A percentile compares a stretch with the other conserved stretches of the same genome.
phyloP scores from a whole-genome alignment of 2,888 invertebrate species.

The Tricholauxania praeusta region DNA sequence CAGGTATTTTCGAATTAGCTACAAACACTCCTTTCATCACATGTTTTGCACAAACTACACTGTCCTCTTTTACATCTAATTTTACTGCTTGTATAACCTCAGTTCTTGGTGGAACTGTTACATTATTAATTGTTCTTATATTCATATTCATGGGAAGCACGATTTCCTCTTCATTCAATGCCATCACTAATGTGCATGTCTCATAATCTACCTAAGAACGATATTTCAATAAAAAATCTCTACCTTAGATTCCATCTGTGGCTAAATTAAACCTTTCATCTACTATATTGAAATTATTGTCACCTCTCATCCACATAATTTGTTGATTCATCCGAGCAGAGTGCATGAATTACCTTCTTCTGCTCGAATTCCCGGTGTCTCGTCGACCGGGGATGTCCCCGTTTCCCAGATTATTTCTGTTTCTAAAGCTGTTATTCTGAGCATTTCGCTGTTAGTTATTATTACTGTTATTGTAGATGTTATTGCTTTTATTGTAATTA shows the following conservation, averaged over 20 bases:
- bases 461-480: too few relatives aligned
- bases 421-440: too few relatives aligned
- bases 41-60: conserved; percentile 1
- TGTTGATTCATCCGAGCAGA: too few relatives aligned
- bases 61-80: neutral
- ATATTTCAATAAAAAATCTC: conserved; percentile 19
- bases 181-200: conserved; percentile 4
- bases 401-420: too few relatives aligned
- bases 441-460: too few relatives aligned
- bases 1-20: conserved; percentile 28
- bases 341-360: neutral
- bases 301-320: too few relatives aligned
- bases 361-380: neutral
- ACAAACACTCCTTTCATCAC: conserved; percentile 9
- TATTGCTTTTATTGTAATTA: too few relatives aligned
- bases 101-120: conserved; percentile 12
- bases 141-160: conserved; percentile 7
- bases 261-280: neutral
- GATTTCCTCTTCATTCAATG: neutral
- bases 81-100: too few relatives aligned
- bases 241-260: conserved; percentile 16
- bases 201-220: conserved; percentile 15
- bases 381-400: too few relatives aligned
- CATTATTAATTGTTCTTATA: neutral
- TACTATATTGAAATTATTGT: conserved; percentile 8